Base-by-base conservation (phyloP, 2,113 vertebrate genomes). In the Cyprinus carpio region DNA sequence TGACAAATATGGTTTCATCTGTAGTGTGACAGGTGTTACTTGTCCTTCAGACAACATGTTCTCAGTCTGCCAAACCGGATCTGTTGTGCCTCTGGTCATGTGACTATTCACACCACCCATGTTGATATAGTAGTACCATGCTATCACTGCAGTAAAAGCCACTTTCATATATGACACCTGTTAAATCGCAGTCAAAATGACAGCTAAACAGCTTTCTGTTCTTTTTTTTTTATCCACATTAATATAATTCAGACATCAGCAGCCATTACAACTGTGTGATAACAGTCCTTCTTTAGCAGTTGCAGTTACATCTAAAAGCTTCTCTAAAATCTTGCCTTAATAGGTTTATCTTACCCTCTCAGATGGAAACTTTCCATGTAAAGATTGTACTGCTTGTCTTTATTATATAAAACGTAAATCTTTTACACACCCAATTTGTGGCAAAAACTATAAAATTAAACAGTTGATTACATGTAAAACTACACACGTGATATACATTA, bases 41-140 rank as follows among this genome's bases (percentile, higher is more conserved):
- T 15, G 25, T 4, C 46, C 54, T 54, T 76, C 74, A 76, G 25
- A 76, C 72, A 75, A 43, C 13, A 46, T 46, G 72, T 75, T n/a
- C 29, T 29, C 2, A 29, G 74, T 18, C 13, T 27, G 40, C 72
- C 72, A 75, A 75, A 49, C 13, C 2, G 72, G 43, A 51, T 15
- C n/a, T 6, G 13, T 6, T 16, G 16, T 27, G 16, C 65, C 29
- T 69, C 65, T 9, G 16, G 65, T 34, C 29, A 18, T 67, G 15
- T 75, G 34, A 31, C 72, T 27, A 75, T 51, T 25, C 1, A 51
- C 46, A 18, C 74, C 43, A 20, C 74, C 34, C 74, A 74, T 23
- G 56, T 58, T 58, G 20, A 58, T 23, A 58, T 23, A 58, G 56
- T 58, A 58, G 18, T 23, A 58, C 9, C 56, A 23, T 58, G 20